Conservation (phyloP, 1,140 invertebrate genomes). For the Ruditapes philippinarum region DNA sequence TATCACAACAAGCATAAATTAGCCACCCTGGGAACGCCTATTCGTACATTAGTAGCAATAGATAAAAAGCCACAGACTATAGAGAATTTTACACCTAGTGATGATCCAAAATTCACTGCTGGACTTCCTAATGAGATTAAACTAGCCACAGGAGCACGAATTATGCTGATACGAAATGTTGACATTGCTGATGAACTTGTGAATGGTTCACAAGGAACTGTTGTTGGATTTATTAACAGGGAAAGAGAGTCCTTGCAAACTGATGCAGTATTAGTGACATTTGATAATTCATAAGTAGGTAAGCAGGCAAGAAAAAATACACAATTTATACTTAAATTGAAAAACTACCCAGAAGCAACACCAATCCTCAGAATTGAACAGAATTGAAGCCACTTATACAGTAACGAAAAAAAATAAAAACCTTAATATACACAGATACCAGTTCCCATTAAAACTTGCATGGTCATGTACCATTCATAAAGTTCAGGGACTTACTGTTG, state of each 20-base stretch:
- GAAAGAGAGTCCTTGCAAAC: neutral
- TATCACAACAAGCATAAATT: neutral
- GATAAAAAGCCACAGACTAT: neutral
- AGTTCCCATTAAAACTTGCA: constrained; percentile 49
- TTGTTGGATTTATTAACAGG: constrained; percentile 41
- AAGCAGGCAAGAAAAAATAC: constrained; percentile 8
- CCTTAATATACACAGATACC: neutral
- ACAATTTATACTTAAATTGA: neutral
- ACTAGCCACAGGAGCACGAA: constrained; percentile 46
- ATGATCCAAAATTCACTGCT: constrained; percentile 16
- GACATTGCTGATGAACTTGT: constrained; percentile 68
- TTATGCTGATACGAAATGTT: constrained; percentile 66
- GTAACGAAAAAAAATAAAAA: constrained; percentile 14
- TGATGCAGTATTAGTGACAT: constrained; percentile 37
- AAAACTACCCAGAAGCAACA: constrained; percentile 7
- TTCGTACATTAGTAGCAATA: neutral
- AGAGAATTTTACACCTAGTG: neutral
- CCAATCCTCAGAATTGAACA: neutral
- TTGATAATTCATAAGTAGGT: constrained; percentile 1
- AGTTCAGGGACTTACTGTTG: constrained; percentile 51
- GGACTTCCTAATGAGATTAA: neutral
- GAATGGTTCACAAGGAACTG: constrained; percentile 63
- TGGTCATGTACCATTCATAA: constrained; percentile 55
- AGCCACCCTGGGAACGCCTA: neutral
- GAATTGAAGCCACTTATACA: neutral